Evolutionary conservation across 2,797 vertebrate genomes (phyloP).

Genomic region (Rhynchotus rufescens): DNA sequence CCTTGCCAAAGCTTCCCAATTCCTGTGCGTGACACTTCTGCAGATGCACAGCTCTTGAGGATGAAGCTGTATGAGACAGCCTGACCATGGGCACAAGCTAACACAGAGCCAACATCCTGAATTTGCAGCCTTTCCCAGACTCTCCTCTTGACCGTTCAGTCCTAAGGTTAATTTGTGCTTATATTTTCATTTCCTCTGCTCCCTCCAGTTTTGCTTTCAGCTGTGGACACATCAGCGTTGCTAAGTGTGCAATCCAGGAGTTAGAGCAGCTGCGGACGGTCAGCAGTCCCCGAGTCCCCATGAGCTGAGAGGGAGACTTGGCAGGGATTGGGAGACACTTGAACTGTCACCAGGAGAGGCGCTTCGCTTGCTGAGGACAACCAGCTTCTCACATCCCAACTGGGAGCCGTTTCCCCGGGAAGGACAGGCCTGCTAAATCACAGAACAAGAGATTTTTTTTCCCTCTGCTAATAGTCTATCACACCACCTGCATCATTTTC

Average conservation of each 20-base stretch:
- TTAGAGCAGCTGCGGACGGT: neutral
- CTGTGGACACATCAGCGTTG: neutral
- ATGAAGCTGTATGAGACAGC: neutral
- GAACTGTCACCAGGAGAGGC: neutral
- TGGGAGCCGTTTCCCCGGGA: accelerated
- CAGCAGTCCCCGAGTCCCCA: neutral
- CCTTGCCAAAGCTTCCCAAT: neutral
- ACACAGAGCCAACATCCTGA: neutral
- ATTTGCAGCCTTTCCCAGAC: no score
- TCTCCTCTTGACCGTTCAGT: neutral
- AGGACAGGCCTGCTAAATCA: neutral
- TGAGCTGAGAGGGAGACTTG: neutral
- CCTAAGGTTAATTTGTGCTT: neutral
- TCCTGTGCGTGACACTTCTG: accelerated
- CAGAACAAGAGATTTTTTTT: neutral
- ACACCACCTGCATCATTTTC: neutral
- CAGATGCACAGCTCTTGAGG: neutral
- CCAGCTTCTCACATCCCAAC: neutral
- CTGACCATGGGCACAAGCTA: neutral
- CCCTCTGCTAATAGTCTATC: neutral
- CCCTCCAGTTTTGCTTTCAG: neutral
- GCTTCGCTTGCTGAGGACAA: neutral
- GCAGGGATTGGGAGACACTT: neutral
- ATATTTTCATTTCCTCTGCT: no score
- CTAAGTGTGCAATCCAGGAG: neutral